phyloP scores from a whole-genome alignment of 2,888 invertebrate genomes.

The Schizaphis graminum region DNA sequence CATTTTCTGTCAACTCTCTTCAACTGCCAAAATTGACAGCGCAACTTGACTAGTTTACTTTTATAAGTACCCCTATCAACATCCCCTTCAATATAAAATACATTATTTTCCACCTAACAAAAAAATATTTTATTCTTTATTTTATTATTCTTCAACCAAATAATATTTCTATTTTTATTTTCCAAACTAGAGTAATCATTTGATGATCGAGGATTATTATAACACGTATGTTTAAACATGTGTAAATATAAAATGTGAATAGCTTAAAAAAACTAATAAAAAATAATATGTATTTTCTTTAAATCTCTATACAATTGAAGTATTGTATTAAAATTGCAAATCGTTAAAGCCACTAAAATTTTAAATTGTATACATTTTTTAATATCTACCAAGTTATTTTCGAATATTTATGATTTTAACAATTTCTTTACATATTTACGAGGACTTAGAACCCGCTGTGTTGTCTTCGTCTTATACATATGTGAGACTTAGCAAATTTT shows the following conservation, averaged over 20 bases:
- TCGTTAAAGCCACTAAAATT: neutral
- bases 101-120: neutral
- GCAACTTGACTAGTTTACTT: neutral
- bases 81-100: neutral
- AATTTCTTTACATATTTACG: too few species aligned
- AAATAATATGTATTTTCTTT: neutral
- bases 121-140: neutral
- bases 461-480: too few species aligned
- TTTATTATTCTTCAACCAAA: neutral
- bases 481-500: too few species aligned
- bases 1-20: neutral
- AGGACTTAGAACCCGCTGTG: too few species aligned
- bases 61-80: neutral
- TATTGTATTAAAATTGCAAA: neutral
- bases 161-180: neutral
- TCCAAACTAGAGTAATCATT: neutral
- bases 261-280: neutral
- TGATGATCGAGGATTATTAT: neutral
- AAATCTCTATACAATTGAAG: neutral
- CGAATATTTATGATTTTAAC: too few species aligned
- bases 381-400: too few species aligned
- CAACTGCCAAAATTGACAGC: neutral
- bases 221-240: neutral
- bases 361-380: neutral
- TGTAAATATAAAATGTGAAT: neutral